phyloP scores from a whole-genome alignment of 2,113 vertebrate species.

The Syrrhaptes paradoxus region DNA sequence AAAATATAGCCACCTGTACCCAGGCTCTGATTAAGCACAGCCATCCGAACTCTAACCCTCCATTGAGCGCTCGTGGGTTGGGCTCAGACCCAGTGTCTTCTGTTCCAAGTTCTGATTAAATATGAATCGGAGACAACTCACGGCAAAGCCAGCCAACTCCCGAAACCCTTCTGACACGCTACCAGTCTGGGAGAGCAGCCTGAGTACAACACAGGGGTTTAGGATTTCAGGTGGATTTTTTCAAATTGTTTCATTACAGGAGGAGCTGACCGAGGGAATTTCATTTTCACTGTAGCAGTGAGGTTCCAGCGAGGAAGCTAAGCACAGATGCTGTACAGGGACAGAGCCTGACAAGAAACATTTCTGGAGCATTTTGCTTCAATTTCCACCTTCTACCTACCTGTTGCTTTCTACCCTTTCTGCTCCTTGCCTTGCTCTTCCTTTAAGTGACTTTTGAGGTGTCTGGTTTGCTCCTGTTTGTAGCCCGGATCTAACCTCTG shows the following conservation, averaged over 20 bases:
- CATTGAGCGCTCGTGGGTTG: not conserved
- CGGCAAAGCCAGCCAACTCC: not conserved
- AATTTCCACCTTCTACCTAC: not conserved
- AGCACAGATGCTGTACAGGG: not conserved
- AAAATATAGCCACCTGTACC: not conserved
- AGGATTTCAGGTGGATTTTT: not conserved
- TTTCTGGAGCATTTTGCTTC: not conserved
- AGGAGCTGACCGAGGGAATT: not conserved
- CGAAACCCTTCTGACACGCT: not conserved
- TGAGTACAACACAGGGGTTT: accelerated
- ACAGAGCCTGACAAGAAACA: not conserved
- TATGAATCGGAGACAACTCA: not conserved
- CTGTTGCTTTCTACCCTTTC: not conserved
- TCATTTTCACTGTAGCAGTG: not conserved
- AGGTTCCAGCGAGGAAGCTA: not conserved
- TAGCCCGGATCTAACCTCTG: not conserved
- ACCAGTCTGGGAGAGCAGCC: not conserved
- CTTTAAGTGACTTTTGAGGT: not conserved
- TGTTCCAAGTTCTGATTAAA: not conserved
- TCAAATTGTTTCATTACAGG: not conserved
- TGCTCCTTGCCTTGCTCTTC: not conserved
- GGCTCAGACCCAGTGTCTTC: not conserved
- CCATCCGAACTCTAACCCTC: not conserved
- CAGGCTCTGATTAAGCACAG: not conserved
- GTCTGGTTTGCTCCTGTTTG: not conserved